Conservation (phyloP, 2,797 vertebrate species). For the Brachyrhaphis roseni region DNA sequence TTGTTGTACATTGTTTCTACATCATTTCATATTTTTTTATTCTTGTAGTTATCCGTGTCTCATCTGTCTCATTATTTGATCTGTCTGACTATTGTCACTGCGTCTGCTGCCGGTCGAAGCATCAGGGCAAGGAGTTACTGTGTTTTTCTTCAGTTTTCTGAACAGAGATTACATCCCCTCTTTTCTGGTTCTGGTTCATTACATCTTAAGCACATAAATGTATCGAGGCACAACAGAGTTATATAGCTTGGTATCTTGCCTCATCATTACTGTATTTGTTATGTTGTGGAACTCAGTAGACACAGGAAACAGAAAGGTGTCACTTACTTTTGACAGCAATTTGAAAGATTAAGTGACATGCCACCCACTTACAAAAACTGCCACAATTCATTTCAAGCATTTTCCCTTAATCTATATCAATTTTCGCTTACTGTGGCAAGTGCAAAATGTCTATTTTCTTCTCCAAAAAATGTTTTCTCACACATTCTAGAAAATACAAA, state of each 20-base stretch:
- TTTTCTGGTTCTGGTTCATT: slow-evolving; percentile 39
- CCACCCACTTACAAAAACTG: slow-evolving; percentile 11
- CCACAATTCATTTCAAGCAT: slow-evolving; percentile 17
- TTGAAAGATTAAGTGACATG: slow-evolving; percentile 23
- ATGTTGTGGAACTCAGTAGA: slow-evolving; percentile 51
- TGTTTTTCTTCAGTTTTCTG: slow-evolving; percentile 55
- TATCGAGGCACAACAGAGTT: slow-evolving; percentile 38
- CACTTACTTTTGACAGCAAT: slow-evolving; percentile 31
- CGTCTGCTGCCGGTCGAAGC: slow-evolving; percentile 78
- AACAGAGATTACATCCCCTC: slow-evolving; percentile 48
- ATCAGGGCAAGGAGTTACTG: slow-evolving; percentile 76
- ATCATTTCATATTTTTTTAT: slow-evolving; percentile 48
- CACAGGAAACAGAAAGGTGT: slow-evolving; percentile 36
- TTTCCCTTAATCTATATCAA: slow-evolving; percentile 30
- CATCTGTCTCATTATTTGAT: slow-evolving; percentile 32
- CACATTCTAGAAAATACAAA: slow-evolving; percentile 34
- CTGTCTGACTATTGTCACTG: slow-evolving; percentile 65
- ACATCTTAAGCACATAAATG: slow-evolving; percentile 43
- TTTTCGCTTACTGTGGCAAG: slow-evolving; percentile 26
- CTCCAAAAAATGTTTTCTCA: slow-evolving; percentile 14
- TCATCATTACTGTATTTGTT: slow-evolving; percentile 52
- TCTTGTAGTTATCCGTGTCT: slow-evolving; percentile 26
- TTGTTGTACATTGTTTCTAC: slow-evolving; percentile 40
- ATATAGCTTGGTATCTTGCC: slow-evolving; percentile 31
- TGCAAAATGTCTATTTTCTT: slow-evolving; percentile 27